Percentiles rank a stretch among this genome's conserved stretches.
phyloP scores from a whole-genome alignment of 2,888 invertebrate species.

The Phania funesta region DNA sequence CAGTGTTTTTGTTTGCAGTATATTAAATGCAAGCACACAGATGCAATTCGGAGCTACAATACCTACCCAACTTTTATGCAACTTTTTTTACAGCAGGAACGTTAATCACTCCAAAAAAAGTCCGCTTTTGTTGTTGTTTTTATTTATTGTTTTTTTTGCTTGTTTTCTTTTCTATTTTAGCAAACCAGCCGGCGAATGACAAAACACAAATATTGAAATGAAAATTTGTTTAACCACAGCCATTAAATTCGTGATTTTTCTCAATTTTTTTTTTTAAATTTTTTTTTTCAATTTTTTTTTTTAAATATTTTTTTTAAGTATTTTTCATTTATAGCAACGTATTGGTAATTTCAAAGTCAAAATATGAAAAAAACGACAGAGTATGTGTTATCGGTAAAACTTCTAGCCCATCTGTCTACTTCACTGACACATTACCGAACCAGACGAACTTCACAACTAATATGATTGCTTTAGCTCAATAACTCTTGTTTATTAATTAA shows the following conservation, averaged over 20 bases:
- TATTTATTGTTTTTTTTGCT: slow-evolving; percentile 1
- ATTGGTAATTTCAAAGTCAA: neutral
- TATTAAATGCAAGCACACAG: slow-evolving; percentile 19
- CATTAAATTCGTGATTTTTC: no score
- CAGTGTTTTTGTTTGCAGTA: slow-evolving; percentile 38
- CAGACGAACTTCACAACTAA: slow-evolving; percentile 44
- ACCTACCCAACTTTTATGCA: slow-evolving; percentile 42
- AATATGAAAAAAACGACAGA: neutral
- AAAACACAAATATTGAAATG: slow-evolving; percentile 7
- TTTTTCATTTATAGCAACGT: slow-evolving; percentile 32
- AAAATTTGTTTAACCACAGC: slow-evolving; percentile 13
- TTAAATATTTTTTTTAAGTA: neutral
- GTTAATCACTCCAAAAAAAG: neutral
- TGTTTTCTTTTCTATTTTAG: slow-evolving; percentile 8
- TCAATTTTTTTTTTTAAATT: neutral
- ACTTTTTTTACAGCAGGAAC: neutral
- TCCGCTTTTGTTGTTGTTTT: neutral
- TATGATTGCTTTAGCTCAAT: slow-evolving; percentile 46
- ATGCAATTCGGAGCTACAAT: neutral
- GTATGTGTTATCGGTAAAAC: neutral
- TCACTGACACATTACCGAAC: slow-evolving; percentile 33
- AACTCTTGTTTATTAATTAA: slow-evolving; percentile 68
- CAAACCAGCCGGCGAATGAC: slow-evolving; percentile 34
- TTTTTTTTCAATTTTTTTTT: neutral
- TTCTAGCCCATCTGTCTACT: neutral